Evolutionary conservation across 2,113 vertebrate genomes (phyloP), one percentile per base, ranked within the genome.

Genomic region (Anseranas semipalmata): DNA sequence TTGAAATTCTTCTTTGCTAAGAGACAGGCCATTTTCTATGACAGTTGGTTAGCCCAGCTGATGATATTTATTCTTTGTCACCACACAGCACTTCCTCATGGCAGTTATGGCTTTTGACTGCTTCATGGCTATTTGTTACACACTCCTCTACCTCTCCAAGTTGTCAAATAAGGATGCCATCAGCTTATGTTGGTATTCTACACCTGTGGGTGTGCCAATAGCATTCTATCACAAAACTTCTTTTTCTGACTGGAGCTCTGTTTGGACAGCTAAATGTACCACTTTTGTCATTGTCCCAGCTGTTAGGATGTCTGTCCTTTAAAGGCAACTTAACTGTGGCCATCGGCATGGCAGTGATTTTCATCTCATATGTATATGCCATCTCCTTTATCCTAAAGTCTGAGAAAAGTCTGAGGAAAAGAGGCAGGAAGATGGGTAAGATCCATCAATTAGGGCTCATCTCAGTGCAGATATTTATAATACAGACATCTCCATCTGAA

Each of bases 81-180:
- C 7, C 3, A 93, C 90, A 21, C 79, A 94, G 41, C 95, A 88
- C 33, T 96, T 94, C 72, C 39, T 96, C 67, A 55, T 93, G 39
- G 43, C 72, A 1, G 87, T 81, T 43, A 96, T 94, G 95, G 94
- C 94, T 79, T 96, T 93, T 75, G 96, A 97, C 53, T 85, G 60
- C n/a, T 89, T 50, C 39, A 33, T 72, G 3, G 93, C 80, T 12
- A 62, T 95, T 32, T 74, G 84, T 39, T 89, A 43, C 41, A 86
- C 95, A 3, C 77, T 95, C 48, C 84, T 94, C 45, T 91, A 95
- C 27, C 14, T 39, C 0, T 39, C 56, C 41, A 55, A 55, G 76
- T 96, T 92, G 86, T 85, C 50, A 27, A 66, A 80, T 43, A 79
- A 48, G 35, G 22, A 58, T 48, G 33, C 10, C 41, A 28, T 30